Conservation (phyloP, 2,888 invertebrate species). For the Chrysolina oricalcia region DNA sequence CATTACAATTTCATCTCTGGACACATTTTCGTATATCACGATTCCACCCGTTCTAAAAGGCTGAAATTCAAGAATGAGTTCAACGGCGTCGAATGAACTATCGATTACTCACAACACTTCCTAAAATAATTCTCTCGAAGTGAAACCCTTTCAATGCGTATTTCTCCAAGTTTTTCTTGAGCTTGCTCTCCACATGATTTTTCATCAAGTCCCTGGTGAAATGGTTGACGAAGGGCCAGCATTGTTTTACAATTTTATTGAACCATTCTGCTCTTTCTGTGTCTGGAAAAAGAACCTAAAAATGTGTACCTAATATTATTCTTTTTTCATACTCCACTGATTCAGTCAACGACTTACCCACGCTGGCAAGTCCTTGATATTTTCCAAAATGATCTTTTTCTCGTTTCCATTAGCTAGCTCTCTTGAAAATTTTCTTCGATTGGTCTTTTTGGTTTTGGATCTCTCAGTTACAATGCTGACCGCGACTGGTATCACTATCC, state of each 20-base stretch:
- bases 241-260: slow-evolving; percentile 89
- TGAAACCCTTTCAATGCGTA: slow-evolving; percentile 92
- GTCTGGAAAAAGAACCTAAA: slow-evolving; percentile 91
- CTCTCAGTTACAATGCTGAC: slow-evolving; percentile 47
- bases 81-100: neutral
- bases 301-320: neutral
- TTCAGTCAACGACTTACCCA: slow-evolving; percentile 54
- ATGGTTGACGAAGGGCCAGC: slow-evolving; percentile 97
- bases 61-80: slow-evolving; percentile 71
- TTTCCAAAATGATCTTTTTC: slow-evolving; percentile 55
- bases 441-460: slow-evolving; percentile 38
- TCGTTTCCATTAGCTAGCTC: slow-evolving; percentile 54
- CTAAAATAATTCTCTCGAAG: slow-evolving; percentile 94
- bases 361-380: slow-evolving; percentile 56
- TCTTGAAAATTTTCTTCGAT: slow-evolving; percentile 51
- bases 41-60: slow-evolving; percentile 95
- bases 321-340: neutral
- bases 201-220: slow-evolving; percentile 88
- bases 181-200: slow-evolving; percentile 88
- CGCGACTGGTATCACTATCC: slow-evolving; percentile 53
- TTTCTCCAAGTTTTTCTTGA: slow-evolving; percentile 86
- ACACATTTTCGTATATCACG: slow-evolving; percentile 95
- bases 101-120: slow-evolving; percentile 85
- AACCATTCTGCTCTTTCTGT: slow-evolving; percentile 97
- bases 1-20: slow-evolving; percentile 95